Conservation (phyloP, 2,888 invertebrate species). For the Phymatocera aterrima region DNA sequence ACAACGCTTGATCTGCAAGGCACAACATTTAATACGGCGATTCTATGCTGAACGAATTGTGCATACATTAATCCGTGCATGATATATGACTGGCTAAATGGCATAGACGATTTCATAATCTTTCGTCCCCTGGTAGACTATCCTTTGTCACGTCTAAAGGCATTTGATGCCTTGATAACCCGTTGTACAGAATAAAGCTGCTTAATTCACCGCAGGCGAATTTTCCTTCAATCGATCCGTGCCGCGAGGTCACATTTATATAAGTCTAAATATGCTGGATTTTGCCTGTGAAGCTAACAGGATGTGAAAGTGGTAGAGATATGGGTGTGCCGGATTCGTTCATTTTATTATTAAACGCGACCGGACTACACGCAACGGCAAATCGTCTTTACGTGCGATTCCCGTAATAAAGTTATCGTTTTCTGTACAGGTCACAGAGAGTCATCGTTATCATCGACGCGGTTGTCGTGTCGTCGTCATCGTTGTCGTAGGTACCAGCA, state of each 20-base stretch:
- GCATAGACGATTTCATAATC: not conserved
- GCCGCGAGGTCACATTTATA: constrained; percentile 14
- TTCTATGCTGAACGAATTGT: not conserved
- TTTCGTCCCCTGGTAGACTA: too few species aligned
- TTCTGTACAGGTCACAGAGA: constrained; percentile 7
- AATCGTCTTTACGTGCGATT: not conserved
- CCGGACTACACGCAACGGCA: not conserved
- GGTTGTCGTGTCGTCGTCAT: not conserved
- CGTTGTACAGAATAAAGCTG: constrained; percentile 11
- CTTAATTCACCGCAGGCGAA: constrained; percentile 24
- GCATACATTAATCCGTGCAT: not conserved
- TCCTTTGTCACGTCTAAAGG: constrained; percentile 18
- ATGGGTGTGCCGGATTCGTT: not conserved
- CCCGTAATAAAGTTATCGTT: not conserved
- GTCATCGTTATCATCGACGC: not conserved
- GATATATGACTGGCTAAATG: not conserved
- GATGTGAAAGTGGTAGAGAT: not conserved
- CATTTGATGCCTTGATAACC: not conserved
- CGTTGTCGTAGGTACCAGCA: constrained; percentile 19
- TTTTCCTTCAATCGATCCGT: constrained; percentile 26
- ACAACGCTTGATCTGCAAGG: not conserved
- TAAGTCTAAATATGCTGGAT: constrained; percentile 10
- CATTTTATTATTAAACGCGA: constrained; percentile 1
- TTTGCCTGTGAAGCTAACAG: constrained; percentile 12
- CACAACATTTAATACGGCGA: not conserved